These are phyloP conservation scores for Sus cebifrons DNA, from an alignment of 2,797 vertebrate genomes.

Conservation along the genomic window DNA sequence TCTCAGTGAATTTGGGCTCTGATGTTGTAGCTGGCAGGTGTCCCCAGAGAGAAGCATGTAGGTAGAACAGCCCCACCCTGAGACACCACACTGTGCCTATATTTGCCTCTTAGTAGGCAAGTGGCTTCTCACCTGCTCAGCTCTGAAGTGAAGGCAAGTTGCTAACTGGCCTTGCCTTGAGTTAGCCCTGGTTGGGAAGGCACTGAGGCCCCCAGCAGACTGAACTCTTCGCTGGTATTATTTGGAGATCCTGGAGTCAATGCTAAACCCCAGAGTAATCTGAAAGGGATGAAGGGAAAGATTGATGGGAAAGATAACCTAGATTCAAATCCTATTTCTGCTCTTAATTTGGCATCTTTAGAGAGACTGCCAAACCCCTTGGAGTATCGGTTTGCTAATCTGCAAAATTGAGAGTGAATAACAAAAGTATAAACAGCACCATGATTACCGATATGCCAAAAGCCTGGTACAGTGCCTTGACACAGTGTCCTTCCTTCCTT, in stretches of 20 bases:
- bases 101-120: background rate
- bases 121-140: background rate
- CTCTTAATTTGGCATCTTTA: background rate
- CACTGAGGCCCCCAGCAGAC: background rate
- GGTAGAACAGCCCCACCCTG: too few species aligned
- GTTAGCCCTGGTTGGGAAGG: background rate
- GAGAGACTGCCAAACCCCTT: background rate
- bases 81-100: too few species aligned
- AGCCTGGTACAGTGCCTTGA: background rate
- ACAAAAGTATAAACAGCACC: constrained; percentile 21
- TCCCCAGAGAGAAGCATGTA: background rate
- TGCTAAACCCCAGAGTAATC: background rate
- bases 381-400: background rate
- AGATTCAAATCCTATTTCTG: background rate
- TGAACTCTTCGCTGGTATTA: background rate
- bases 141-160: background rate
- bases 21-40: background rate
- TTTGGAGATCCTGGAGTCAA: background rate
- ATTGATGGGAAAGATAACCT: background rate
- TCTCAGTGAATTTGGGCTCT: background rate
- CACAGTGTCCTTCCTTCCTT: background rate
- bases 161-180: background rate
- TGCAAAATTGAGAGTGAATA: background rate
- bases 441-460: background rate
- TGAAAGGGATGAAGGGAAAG: background rate